A percentile compares a stretch with the other conserved stretches of the same genome.
These are phyloP conservation scores for Polydrusus tereticollis DNA, from an alignment of 2,888 invertebrate genomes.

Conservation along the genomic window DNA sequence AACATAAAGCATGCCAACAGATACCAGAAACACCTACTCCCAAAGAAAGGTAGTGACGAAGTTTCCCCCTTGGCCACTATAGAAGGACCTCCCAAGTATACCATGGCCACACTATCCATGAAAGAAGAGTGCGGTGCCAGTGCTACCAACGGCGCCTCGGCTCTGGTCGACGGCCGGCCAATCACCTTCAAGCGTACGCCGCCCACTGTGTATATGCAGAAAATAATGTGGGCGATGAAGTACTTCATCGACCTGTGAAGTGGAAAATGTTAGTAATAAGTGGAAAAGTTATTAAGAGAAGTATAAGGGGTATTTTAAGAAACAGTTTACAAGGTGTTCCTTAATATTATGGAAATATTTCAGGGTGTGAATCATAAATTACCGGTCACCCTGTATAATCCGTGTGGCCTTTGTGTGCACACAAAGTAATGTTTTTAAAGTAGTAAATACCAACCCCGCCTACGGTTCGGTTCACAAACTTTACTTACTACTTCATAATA, in stretches of 20 bases:
- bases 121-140: constrained; percentile 93
- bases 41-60: constrained; percentile 85
- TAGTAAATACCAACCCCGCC: no score
- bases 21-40: constrained; percentile 75
- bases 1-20: constrained; percentile 7
- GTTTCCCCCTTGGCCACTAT: constrained; percentile 92
- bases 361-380: no score
- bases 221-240: constrained; percentile 74
- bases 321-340: no score
- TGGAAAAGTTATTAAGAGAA: neutral
- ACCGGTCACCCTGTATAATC: no score
- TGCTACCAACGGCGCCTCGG: constrained; percentile 86
- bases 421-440: no score
- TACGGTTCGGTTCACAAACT: no score
- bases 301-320: neutral
- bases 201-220: constrained; percentile 81
- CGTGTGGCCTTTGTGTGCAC: no score
- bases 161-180: constrained; percentile 73
- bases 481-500: no score
- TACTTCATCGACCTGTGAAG: constrained; percentile 45
- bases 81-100: constrained; percentile 86
- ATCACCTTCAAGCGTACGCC: constrained; percentile 87
- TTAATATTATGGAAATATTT: no score
- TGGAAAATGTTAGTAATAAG: constrained; percentile 9
- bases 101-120: constrained; percentile 89